Evolutionary conservation across 2,113 vertebrate species (phyloP), one percentile per base, ranked within the genome.

Genomic region (Syngnathus typhle): DNA sequence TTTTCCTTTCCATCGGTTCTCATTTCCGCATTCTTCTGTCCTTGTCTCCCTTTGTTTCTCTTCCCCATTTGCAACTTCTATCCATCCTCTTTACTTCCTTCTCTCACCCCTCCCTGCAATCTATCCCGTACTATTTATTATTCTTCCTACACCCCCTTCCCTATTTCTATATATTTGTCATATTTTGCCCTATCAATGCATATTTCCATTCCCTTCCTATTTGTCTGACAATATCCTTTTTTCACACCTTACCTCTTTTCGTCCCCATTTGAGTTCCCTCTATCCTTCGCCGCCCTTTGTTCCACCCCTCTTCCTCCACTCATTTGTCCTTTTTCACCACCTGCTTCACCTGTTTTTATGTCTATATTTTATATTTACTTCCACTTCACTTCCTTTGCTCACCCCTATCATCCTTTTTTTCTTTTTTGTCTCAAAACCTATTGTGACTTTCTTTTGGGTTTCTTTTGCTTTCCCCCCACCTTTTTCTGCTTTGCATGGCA

Each of bases 11-110:
- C 23, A 5, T 60, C 36, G 11, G 7, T 18, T 10, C 8, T 41
- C 74, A 85, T 84, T 0, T 5, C 69, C 47, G 67, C 68, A 68
- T 55, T 68, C 49, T 16, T 7, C 6, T 21, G 38, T 43, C 18
- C 74, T 90, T 77, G 77, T 81, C 87, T 78, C 49, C 69, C 64
- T 49, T 41, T 60, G 3, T 54, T 54, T 55, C 54, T 15, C 54
- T 27, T 16, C 27, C 27, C 27, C 27, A 32, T 32, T 32, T 32
- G 27, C 27, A 32, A 32, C 27, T 32, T 32, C 27, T 32, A 32
- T 32, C 27, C 27, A 32, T 9, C 21, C 11, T n/a, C 16, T 41
- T 61, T 65, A 32, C 49, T 19, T 68, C 2, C n/a, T 23, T 60
- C 69, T 18, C 36, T 62, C 38, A n/a, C 16, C 38, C 44, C 19